These are phyloP conservation scores for Moxostoma hubbsi DNA, from an alignment of 2,797 vertebrate species.

Conservation along the genomic window DNA sequence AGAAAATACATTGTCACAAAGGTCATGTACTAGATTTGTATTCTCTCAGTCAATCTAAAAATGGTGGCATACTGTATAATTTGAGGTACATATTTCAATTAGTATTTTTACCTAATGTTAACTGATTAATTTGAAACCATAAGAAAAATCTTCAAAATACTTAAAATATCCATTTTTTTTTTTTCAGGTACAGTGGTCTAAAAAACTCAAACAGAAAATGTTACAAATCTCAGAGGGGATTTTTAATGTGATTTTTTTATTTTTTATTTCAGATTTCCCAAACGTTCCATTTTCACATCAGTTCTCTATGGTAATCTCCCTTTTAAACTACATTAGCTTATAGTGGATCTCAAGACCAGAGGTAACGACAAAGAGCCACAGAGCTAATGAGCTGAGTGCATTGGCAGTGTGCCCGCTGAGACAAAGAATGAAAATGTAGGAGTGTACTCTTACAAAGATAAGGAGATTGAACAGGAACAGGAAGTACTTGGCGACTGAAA, in stretches of 20 bases:
- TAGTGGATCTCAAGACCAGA: not conserved
- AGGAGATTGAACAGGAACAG: slow-evolving; percentile 84
- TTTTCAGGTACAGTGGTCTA: not conserved
- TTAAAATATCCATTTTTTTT: too few relatives aligned
- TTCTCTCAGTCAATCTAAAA: too few relatives aligned
- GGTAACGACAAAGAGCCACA: not conserved
- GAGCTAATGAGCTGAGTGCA: not conserved
- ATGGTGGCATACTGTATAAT: too few relatives aligned
- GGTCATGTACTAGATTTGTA: too few relatives aligned
- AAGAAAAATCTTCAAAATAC: too few relatives aligned
- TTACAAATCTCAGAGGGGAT: not conserved
- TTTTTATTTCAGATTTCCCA: not conserved
- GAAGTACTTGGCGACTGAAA: slow-evolving; percentile 81
- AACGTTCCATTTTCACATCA: not conserved
- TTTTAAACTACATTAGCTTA: not conserved
- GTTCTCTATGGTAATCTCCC: not conserved
- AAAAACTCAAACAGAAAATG: not conserved
- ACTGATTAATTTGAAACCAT: too few relatives aligned
- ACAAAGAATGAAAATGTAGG: slow-evolving; percentile 52
- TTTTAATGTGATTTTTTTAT: not conserved
- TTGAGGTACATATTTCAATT: too few relatives aligned
- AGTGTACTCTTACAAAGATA: slow-evolving; percentile 79
- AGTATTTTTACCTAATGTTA: too few relatives aligned
- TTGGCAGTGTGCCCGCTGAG: slow-evolving; percentile 4
- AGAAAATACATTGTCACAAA: too few relatives aligned